Evolutionary conservation across 92 coral and sea anemone genomes (phyloP).

Genomic region (Galaxea fascicularis): DNA sequence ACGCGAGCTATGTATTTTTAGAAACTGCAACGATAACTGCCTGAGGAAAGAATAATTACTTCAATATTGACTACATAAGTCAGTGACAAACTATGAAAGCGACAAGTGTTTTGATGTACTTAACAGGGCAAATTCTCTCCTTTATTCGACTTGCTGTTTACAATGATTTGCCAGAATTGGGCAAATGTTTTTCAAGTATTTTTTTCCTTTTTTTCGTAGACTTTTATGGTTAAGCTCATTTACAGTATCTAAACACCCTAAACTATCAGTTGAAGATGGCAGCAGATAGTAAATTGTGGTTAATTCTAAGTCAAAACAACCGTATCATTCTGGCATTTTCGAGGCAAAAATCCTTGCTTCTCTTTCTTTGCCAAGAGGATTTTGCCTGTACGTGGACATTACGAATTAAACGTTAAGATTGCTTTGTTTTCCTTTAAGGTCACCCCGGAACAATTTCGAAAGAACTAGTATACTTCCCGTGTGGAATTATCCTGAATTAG

Average conservation of each 20-base stretch:
- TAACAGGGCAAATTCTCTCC: neutral
- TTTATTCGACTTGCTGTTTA: too few species aligned
- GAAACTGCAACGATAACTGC: neutral
- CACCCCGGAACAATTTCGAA: neutral
- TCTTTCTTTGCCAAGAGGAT: neutral
- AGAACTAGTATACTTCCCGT: neutral
- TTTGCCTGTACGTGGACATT: neutral
- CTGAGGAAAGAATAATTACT: too few species aligned
- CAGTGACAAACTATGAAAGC: too few species aligned
- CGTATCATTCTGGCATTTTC: neutral
- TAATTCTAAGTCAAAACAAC: conserved; percentile 1
- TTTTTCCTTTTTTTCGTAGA: neutral
- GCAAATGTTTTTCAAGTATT: too few species aligned
- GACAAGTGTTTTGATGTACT: neutral
- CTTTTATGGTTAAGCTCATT: neutral
- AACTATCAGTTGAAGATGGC: neutral
- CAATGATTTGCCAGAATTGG: too few species aligned
- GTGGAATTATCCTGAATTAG: neutral
- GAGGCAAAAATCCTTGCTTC: neutral
- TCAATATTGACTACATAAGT: too few species aligned
- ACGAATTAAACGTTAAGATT: neutral
- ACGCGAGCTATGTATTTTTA: neutral
- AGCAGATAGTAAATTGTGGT: neutral
- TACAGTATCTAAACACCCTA: neutral
- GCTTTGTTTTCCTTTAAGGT: neutral